A percentile compares a stretch with the other conserved stretches of the same genome.
Conservation (phyloP, 2,888 invertebrate species). For the Acanthopleura granulata region DNA sequence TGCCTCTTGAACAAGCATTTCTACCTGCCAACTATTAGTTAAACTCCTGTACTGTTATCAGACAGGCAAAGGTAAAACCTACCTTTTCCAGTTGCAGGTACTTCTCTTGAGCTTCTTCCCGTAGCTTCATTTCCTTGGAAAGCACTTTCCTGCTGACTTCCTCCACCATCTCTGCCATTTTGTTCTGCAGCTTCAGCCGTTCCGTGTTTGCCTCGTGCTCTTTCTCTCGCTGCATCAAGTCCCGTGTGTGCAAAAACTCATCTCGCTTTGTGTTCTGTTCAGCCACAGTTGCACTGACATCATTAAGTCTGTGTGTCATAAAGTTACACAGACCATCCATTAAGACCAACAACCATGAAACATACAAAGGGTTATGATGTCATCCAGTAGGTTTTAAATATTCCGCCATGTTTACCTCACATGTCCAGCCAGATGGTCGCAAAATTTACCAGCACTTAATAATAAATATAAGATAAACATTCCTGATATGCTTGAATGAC, state of each 20-base stretch:
- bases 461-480: too few species aligned
- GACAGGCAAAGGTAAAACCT: neutral
- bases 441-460: too few species aligned
- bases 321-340: too few species aligned
- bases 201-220: conserved; percentile 64
- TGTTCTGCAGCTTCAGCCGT: conserved; percentile 52
- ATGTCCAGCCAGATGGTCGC: too few species aligned
- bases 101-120: conserved; percentile 65
- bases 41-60: too few species aligned
- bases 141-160: conserved; percentile 64
- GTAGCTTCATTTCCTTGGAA: conserved; percentile 64
- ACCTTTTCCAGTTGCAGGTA: conserved; percentile 64
- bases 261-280: conserved; percentile 63
- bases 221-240: conserved; percentile 61
- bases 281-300: conserved; percentile 46
- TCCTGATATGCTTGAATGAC: too few species aligned
- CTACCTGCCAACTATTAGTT: too few species aligned
- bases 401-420: too few species aligned
- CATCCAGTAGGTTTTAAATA: too few species aligned
- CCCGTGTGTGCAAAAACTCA: conserved; percentile 63
- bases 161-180: conserved; percentile 62
- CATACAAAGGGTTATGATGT: too few species aligned
- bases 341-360: too few species aligned
- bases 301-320: conserved; percentile 40
- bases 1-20: too few species aligned